These are phyloP conservation scores for Tholera decimalis DNA, from an alignment of 2,888 invertebrate genomes.

Conservation along the genomic window DNA sequence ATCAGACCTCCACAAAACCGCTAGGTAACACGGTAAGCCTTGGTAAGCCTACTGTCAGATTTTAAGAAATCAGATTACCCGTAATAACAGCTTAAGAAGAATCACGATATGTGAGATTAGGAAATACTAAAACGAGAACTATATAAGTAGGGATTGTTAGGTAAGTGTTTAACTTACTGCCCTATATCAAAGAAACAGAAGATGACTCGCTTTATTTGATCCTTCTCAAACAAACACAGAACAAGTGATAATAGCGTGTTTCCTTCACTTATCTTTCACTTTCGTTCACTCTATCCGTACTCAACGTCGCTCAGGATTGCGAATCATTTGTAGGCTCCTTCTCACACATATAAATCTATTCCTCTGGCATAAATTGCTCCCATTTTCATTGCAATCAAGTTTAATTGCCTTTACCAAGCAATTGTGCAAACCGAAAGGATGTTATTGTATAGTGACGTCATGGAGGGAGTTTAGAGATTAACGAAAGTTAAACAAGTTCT, in stretches of 20 bases:
- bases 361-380: slow-evolving; percentile 3
- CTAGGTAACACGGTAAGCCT: too few relatives aligned
- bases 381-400: slow-evolving; percentile 14
- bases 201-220: neutral
- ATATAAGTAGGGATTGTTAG: too few relatives aligned
- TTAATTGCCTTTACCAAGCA: slow-evolving; percentile 17
- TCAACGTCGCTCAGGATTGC: slow-evolving; percentile 10
- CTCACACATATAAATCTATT: neutral
- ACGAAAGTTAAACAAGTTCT: too few relatives aligned
- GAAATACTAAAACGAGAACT: too few relatives aligned
- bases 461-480: too few relatives aligned
- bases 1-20: too few relatives aligned
- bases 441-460: neutral
- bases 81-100: too few relatives aligned
- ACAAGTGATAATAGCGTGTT: slow-evolving; percentile 10
- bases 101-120: too few relatives aligned
- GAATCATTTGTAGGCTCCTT: neutral
- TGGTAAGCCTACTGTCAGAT: too few relatives aligned
- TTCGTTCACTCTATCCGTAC: slow-evolving; percentile 23
- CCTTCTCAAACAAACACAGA: slow-evolving; percentile 14
- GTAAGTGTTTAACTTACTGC: too few relatives aligned
- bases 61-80: too few relatives aligned
- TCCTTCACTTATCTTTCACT: neutral
- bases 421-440: neutral
- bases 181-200: neutral